phyloP scores from a whole-genome alignment of 2,888 invertebrate genomes.

The Epinotia brunnichana region DNA sequence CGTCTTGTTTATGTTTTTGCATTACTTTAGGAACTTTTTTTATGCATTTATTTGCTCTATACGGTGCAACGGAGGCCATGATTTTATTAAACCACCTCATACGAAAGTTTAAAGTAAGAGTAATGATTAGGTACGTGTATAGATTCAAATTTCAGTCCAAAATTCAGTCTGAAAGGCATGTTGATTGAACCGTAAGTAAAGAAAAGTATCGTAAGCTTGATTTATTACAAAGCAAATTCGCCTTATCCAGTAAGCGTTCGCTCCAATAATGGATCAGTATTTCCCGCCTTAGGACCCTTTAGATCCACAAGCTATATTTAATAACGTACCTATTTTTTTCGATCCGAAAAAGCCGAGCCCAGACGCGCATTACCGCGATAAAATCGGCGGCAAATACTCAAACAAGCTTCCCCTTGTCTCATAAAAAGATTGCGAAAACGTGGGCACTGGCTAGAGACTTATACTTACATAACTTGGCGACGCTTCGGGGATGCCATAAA shows the following conservation, averaged over 20 bases:
- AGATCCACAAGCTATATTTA: slow-evolving; percentile 18
- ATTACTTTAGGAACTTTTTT: too few species aligned
- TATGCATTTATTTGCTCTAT: too few species aligned
- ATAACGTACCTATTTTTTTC: slow-evolving; percentile 12
- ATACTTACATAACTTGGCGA: neutral
- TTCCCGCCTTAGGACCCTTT: slow-evolving; percentile 3
- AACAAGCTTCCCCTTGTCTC: slow-evolving; percentile 41
- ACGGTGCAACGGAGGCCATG: too few species aligned
- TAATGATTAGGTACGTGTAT: too few species aligned
- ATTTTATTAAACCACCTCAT: too few species aligned
- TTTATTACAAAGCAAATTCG: neutral
- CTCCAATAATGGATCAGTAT: slow-evolving; percentile 16
- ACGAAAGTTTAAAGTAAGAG: too few species aligned
- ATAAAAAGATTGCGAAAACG: slow-evolving; percentile 27
- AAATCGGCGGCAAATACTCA: slow-evolving; percentile 42
- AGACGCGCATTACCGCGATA: slow-evolving; percentile 35
- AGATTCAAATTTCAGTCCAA: too few species aligned
- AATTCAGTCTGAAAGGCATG: too few species aligned
- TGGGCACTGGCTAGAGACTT: neutral
- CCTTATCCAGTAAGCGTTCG: neutral
- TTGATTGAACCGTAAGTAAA: neutral
- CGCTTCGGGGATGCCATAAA: neutral
- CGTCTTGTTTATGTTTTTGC: too few species aligned
- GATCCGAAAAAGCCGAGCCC: slow-evolving; percentile 13
- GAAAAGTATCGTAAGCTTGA: neutral